Percentiles rank a stretch among this genome's conserved stretches.
Evolutionary conservation across 64 coral and sea anemone genomes (phyloP).

Genomic region (Cladopsammia gracilis): DNA sequence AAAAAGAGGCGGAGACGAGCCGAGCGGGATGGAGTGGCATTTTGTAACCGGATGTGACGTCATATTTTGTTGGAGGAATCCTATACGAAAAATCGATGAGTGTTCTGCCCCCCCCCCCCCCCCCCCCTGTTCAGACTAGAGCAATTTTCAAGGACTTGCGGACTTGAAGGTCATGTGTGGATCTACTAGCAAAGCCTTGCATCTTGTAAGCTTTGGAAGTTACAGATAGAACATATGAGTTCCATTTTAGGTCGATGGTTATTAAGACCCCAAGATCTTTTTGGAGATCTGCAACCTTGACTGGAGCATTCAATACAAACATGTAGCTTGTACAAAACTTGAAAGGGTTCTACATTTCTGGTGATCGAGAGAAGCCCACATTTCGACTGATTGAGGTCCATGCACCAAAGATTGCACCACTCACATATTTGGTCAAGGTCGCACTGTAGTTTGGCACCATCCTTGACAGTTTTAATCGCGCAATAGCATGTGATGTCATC

Average conservation of each 20-base stretch:
- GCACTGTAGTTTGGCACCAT: constrained; percentile 33
- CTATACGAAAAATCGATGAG: no score
- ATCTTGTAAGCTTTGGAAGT: constrained; percentile 13
- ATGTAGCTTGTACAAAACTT: no score
- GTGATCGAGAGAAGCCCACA: constrained; percentile 39
- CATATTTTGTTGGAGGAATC: no score
- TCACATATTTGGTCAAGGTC: constrained; percentile 32
- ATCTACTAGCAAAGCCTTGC: no score
- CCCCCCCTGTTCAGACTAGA: no score
- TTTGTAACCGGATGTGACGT: no score
- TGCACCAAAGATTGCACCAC: constrained; percentile 5
- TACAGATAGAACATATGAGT: neutral
- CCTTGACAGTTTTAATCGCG: constrained; percentile 2
- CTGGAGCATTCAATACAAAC: neutral
- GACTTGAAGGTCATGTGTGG: no score
- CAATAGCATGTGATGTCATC: constrained; percentile 53
- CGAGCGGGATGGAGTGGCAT: no score
- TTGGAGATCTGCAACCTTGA: constrained; percentile 26
- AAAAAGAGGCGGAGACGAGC: no score
- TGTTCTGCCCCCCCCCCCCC: no score
- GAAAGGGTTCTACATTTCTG: no score
- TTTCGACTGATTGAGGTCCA: constrained; percentile 8
- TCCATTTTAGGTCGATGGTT: constrained; percentile 15
- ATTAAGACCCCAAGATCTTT: constrained; percentile 51
- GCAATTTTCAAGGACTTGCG: no score